phyloP scores from a whole-genome alignment of 2,797 vertebrate genomes.

The Danionella dracula region DNA sequence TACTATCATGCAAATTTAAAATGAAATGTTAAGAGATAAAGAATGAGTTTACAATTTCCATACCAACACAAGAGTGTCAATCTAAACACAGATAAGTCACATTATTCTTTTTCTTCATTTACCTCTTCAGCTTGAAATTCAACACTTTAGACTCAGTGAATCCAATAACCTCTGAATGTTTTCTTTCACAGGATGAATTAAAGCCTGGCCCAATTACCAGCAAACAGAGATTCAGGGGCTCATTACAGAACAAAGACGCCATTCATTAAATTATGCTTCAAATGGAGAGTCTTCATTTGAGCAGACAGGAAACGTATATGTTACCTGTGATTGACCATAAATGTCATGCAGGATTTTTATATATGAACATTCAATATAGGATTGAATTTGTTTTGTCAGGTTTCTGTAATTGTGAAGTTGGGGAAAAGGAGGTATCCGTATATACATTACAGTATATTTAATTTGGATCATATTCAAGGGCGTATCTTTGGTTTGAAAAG shows the following conservation, averaged over 20 bases:
- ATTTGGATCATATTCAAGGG: too few species aligned
- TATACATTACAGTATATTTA: too few species aligned
- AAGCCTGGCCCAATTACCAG: constrained; percentile 36
- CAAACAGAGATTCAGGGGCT: constrained; percentile 52
- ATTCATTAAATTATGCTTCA: constrained; percentile 19
- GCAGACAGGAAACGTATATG: constrained; percentile 23
- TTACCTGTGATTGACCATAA: constrained; percentile 29
- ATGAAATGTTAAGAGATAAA: too few species aligned
- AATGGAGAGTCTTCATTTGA: constrained; percentile 43
- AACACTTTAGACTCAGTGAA: not conserved
- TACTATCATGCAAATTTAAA: too few species aligned
- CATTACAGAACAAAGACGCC: constrained; percentile 46
- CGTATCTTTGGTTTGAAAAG: too few species aligned
- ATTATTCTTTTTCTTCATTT: too few species aligned
- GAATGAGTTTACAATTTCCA: too few species aligned
- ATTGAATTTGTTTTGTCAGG: not conserved
- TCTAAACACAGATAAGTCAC: too few species aligned
- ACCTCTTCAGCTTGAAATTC: not conserved
- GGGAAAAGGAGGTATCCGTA: not conserved
- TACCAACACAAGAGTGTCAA: too few species aligned
- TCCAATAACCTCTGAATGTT: constrained; percentile 12
- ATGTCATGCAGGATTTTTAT: not conserved
- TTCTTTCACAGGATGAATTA: constrained; percentile 19
- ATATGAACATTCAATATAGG: not conserved
- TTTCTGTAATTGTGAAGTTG: not conserved